Percentiles rank a stretch among this genome's conserved stretches.
phyloP scores from a whole-genome alignment of 2,888 invertebrate species.

The Cepaea hortensis region DNA sequence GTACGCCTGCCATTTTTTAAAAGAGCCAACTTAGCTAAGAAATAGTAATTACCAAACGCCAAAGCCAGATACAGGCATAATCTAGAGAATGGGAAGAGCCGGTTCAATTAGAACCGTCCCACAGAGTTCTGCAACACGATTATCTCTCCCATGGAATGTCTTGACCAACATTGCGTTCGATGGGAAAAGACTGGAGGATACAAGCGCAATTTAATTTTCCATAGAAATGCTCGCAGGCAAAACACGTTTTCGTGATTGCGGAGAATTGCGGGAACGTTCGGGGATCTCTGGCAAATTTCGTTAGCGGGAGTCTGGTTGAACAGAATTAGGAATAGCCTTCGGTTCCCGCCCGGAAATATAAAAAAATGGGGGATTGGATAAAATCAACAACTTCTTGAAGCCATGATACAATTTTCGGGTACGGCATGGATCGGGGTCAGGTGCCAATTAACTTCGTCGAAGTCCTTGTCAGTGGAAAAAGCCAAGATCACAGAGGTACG shows the following conservation, averaged over 20 bases:
- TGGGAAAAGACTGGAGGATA: conserved; percentile 17
- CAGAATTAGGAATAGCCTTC: conserved; percentile 33
- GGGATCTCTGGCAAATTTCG: conserved; percentile 39
- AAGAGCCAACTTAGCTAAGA: neutral
- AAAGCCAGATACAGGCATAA: conserved; percentile 7
- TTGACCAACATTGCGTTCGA: conserved; percentile 14
- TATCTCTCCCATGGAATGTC: conserved; percentile 7
- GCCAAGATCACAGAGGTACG: neutral
- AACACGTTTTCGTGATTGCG: conserved; percentile 43
- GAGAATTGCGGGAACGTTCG: conserved; percentile 22
- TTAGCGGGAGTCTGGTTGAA: conserved; percentile 43
- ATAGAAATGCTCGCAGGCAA: conserved; percentile 42
- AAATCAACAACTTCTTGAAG: conserved; percentile 37
- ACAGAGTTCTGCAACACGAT: neutral
- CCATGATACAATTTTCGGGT: conserved; percentile 12
- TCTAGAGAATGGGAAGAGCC: conserved; percentile 18
- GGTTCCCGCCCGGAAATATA: neutral
- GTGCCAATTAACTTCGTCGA: conserved; percentile 9
- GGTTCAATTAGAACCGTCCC: conserved; percentile 23
- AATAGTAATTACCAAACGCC: neutral
- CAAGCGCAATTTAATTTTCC: conserved; percentile 40
- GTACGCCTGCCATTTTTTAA: no score
- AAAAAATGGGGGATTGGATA: conserved; percentile 1
- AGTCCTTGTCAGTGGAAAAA: neutral
- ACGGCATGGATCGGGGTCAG: neutral